Percentiles rank a stretch among this genome's conserved stretches.
Conservation (phyloP, 1,140 invertebrate genomes). For the Diorhabda carinulata region DNA sequence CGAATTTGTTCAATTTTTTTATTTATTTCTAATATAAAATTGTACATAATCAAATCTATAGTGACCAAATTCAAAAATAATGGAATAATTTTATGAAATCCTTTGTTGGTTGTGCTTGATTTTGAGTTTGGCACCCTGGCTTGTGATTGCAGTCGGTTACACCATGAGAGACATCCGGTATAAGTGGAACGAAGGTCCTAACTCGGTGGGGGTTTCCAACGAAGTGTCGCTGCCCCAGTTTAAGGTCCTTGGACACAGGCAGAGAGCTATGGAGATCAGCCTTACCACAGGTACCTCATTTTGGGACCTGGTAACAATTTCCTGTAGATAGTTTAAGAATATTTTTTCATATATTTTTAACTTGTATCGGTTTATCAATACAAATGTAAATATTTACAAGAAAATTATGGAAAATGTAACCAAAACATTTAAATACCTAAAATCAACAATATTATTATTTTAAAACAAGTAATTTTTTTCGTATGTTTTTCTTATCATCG, state of each 20-base stretch:
- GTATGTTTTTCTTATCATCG: too few relatives aligned
- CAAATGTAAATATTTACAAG: too few relatives aligned
- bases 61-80: too few relatives aligned
- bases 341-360: not conserved
- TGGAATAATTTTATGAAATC: not conserved
- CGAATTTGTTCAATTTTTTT: too few relatives aligned
- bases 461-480: too few relatives aligned
- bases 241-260: constrained; percentile 85
- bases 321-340: not conserved
- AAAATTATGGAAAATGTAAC: too few relatives aligned
- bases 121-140: constrained; percentile 31
- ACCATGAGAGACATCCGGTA: constrained; percentile 95
- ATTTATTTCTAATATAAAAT: too few relatives aligned
- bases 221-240: constrained; percentile 93
- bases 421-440: too few relatives aligned
- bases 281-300: constrained; percentile 81
- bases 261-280: constrained; percentile 86
- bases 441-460: too few relatives aligned
- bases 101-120: not conserved
- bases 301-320: constrained; percentile 25
- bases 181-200: constrained; percentile 90
- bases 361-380: too few relatives aligned
- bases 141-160: constrained; percentile 83
- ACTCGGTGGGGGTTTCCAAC: constrained; percentile 86
- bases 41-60: too few relatives aligned